Evolutionary conservation across 2,113 vertebrate species (phyloP), one percentile per base, ranked within the genome.

Genomic region (Arenaria interpres): DNA sequence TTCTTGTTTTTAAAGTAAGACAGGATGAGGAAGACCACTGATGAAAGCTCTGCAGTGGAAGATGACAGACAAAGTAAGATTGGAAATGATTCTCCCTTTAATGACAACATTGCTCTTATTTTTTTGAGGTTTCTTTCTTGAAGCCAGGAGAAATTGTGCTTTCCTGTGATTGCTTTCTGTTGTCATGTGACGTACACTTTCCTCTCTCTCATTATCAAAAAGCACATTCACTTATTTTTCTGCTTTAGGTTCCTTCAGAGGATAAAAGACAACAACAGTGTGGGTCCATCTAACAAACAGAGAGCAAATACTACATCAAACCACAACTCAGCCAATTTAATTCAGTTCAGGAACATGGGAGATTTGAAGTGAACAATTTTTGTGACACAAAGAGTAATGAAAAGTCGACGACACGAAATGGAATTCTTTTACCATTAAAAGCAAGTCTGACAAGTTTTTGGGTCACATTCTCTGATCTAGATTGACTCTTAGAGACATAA

Each of bases 361-460:
- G 71, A 96, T 76, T 85, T 89, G 82, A 94, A 96, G 88, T 79
- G 85, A 95, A 93, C 75, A 81, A 85, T 80, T 92, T 93, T 72
- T 92, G 74, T 96, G 92, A 93, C 85, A 95, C 18, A 17, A 45
- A 75, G 75, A 96, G 71, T 88, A 97, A 95, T 90, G 89, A 90
- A 95, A 97, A 85, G 77, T 43, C 17, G 10, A 89, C 85, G 93
- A 79, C 33, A 66, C 0, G 1, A 91, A 95, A 96, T 90, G 33
- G 57, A 95, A 93, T 93, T 80, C 32, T 92, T 91, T 83, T 59
- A 69, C 69, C 46, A 60, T 83, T 87, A 85, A 80, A 93, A 80
- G 54, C 73, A 91, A 93, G 54, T 48, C 63, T 93, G 93, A 95
- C 91, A 94, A 85, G 54, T 41, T 92, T 90, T 92, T 62, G 35